Evolutionary conservation across 2,888 invertebrate genomes (phyloP).

Genomic region (Caenorhabditis parvicauda): DNA sequence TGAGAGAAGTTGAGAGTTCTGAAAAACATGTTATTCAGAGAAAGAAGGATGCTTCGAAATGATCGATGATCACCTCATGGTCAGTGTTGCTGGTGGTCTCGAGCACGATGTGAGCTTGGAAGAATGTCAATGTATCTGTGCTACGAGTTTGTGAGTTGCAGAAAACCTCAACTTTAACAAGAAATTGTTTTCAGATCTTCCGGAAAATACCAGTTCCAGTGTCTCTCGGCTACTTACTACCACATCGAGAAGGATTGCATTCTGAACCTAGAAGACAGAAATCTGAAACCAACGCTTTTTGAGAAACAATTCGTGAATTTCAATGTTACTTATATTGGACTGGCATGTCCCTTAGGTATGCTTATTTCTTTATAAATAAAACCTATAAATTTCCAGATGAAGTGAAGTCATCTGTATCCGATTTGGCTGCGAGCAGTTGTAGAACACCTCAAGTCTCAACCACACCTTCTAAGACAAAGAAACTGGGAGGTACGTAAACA

Average conservation of each 20-base stretch:
- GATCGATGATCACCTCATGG: conserved; percentile 46
- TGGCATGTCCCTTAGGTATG: conserved; percentile 40
- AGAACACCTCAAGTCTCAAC: not conserved
- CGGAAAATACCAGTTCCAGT: conserved; percentile 58
- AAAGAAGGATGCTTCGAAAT: conserved; percentile 46
- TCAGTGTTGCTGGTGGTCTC: conserved; percentile 55
- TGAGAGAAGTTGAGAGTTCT: conserved; percentile 3
- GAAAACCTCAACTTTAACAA: not conserved
- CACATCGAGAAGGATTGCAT: conserved; percentile 58
- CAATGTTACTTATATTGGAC: conserved; percentile 49
- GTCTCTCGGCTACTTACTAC: conserved; percentile 61
- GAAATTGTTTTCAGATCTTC: conserved; percentile 40
- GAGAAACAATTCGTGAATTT: conserved; percentile 27
- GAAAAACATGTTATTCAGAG: conserved; percentile 7
- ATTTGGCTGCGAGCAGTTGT: not conserved
- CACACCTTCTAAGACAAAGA: conserved; percentile 1
- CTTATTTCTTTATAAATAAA: conserved; percentile 4
- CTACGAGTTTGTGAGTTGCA: conserved; percentile 50
- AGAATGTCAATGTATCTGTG: conserved; percentile 61
- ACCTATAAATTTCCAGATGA: conserved; percentile 1
- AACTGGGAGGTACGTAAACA: conserved; percentile 6
- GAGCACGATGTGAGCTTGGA: conserved; percentile 56
- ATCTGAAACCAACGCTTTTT: conserved; percentile 27
- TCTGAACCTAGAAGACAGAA: conserved; percentile 51
- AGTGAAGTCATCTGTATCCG: not conserved